Evolutionary conservation across 2,113 vertebrate species (phyloP), one percentile per base, ranked within the genome.

Genomic region (Embiotoca jacksoni): DNA sequence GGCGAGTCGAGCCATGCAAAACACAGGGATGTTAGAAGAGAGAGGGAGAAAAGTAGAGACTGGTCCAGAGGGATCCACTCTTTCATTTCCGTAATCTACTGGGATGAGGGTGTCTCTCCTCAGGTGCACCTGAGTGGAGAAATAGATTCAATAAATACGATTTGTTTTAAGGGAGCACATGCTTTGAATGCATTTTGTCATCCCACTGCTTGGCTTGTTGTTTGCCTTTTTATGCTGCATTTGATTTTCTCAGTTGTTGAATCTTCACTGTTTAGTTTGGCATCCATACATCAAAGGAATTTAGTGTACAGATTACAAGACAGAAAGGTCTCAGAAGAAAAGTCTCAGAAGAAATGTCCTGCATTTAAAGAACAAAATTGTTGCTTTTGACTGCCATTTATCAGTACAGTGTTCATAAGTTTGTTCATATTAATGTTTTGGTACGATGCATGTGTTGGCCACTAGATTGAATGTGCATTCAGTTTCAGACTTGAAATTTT

Each of bases 1-100:
- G 82, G 85, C 31, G 82, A 91, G 85, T 73, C 46, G 72, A 86
- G 79, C 83, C 73, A 50, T 76, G 82, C 76, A 84, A 23, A 23
- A 85, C 79, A 61, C 68, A 85, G 77, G 64, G 77, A 88, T 85
- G 72, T 57, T 53, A 68, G 64, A 54, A 80, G 37, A 63, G 8
- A 46, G 57, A 72, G 58, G 61, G 64, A 53, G 52, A 73, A 55
- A 57, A 36, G 54, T 57, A 56, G 33, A 59, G 47, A 69, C n/a
- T 16, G 62, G 66, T 84, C 84, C 62, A 15, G 76, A 75, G 90
- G 75, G 88, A 92, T 73, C 31, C 76, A 49, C 58, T 82, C 75
- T 73, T 87, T 66, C 66, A 70, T 90, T 78, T 88, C 81, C 41
- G 39, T 75, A 70, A 72, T 88, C 81, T 75, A 36, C 60, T 55